Evolutionary conservation across 2,888 invertebrate genomes (phyloP).

Genomic region (Drosophila rubida): DNA sequence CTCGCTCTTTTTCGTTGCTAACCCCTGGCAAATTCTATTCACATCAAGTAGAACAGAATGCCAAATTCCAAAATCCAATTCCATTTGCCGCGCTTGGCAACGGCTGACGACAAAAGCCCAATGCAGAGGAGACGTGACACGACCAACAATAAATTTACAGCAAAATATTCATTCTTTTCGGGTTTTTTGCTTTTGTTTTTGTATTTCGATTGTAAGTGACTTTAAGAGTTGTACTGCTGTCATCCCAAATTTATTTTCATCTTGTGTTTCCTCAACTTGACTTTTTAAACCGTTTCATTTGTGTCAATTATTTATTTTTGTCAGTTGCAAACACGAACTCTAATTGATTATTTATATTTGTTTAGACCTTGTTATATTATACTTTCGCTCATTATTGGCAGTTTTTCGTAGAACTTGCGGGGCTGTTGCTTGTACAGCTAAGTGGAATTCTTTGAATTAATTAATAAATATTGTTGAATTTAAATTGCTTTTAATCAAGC

Average conservation of each 20-base stretch:
- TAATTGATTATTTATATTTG: constrained; percentile 19
- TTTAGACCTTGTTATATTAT: constrained; percentile 1
- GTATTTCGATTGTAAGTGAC: constrained; percentile 23
- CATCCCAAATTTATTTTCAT: not conserved
- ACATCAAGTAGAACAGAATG: constrained; percentile 12
- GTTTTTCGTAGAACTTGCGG: not conserved
- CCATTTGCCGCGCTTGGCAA: constrained; percentile 26
- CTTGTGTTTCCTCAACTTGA: not conserved
- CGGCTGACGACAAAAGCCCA: constrained; percentile 12
- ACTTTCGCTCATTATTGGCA: constrained; percentile 3
- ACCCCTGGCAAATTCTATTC: not conserved
- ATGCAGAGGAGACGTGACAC: constrained; percentile 46
- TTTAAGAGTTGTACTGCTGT: constrained; percentile 1
- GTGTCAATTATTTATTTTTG: not conserved
- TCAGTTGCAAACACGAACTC: not conserved
- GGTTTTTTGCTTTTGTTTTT: constrained; percentile 14
- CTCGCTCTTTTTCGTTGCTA: not conserved
- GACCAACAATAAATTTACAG: constrained; percentile 25
- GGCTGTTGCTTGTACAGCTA: not conserved
- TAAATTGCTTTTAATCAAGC: constrained; percentile 25
- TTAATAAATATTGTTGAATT: constrained; percentile 5
- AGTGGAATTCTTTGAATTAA: constrained; percentile 1
- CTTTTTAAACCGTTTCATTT: constrained; percentile 2
- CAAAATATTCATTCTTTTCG: constrained; percentile 29
- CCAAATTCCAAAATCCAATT: constrained; percentile 37